Conservation (phyloP, 2,888 invertebrate species). For the Cacoxenus indagator region DNA sequence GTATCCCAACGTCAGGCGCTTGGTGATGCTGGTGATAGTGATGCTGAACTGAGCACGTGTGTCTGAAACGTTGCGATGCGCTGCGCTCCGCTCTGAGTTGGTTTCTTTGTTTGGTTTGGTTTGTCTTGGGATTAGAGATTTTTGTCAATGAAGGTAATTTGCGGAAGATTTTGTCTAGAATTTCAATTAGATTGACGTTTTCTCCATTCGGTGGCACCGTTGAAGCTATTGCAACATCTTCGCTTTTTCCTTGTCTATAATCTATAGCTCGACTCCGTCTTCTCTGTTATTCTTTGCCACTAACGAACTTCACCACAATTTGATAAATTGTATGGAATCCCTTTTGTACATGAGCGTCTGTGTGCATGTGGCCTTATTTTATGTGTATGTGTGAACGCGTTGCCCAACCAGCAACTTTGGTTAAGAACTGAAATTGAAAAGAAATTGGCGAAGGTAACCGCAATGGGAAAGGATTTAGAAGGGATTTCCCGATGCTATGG, state of each 20-base stretch:
- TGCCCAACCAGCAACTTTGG: neutral
- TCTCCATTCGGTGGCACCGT: slow-evolving; percentile 16
- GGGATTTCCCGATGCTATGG: neutral
- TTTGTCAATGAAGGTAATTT: slow-evolving; percentile 71
- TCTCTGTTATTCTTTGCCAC: slow-evolving; percentile 4
- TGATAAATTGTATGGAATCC: neutral
- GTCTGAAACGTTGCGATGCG: neutral
- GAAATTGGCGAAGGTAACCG: neutral
- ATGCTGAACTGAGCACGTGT: neutral
- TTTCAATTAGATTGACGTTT: slow-evolving; percentile 70
- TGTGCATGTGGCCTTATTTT: no score
- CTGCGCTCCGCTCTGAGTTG: neutral
- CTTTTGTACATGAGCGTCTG: neutral
- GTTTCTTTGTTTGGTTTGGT: slow-evolving; percentile 17
- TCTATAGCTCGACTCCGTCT: neutral
- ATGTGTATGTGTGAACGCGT: neutral
- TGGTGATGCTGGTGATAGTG: neutral
- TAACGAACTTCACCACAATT: slow-evolving; percentile 20
- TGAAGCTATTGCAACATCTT: slow-evolving; percentile 7
- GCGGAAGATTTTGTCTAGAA: slow-evolving; percentile 71
- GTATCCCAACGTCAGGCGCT: neutral
- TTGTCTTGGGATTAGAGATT: slow-evolving; percentile 68
- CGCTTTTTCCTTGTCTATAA: neutral
- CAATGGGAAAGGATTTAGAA: neutral
- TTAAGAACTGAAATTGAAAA: neutral